Evolutionary conservation across 2,113 vertebrate species (phyloP).

Genomic region (Lepidothrix coronata): DNA sequence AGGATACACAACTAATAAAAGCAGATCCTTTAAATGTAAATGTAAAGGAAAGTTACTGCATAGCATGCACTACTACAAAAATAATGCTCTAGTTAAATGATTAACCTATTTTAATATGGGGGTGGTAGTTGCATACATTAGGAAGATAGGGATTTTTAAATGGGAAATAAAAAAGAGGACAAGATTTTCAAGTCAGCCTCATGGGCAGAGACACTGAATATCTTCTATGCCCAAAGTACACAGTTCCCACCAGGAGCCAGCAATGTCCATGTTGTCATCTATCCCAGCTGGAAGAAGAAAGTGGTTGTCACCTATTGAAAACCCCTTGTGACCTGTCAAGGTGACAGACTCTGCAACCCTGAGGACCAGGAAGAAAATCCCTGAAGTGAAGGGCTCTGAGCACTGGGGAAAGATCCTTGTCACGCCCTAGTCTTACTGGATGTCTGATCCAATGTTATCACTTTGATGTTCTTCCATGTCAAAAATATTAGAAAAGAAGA

Average conservation of each 20-base stretch:
- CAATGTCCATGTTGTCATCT: not conserved
- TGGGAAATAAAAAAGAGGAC: not conserved
- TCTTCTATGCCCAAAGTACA: not conserved
- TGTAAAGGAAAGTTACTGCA: not conserved
- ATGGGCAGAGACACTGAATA: not conserved
- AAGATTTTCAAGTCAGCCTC: not conserved
- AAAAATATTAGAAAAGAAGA: not conserved
- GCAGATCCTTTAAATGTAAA: not conserved
- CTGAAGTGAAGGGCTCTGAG: not conserved
- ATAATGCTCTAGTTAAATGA: not conserved
- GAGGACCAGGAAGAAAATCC: not conserved
- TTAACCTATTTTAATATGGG: not conserved
- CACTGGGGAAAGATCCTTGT: not conserved
- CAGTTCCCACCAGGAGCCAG: not conserved
- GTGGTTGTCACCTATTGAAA: not conserved
- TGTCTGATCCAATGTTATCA: not conserved
- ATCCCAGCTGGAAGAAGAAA: not conserved
- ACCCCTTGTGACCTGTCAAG: not conserved
- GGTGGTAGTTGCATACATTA: not conserved
- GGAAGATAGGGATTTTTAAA: not conserved
- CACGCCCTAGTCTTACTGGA: not conserved
- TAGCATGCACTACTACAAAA: not conserved
- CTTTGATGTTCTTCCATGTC: not conserved
- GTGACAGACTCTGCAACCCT: not conserved
- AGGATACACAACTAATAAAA: not conserved